Base-by-base conservation (phyloP, 2,797 vertebrate genomes). In the Antennarius maculatus region DNA sequence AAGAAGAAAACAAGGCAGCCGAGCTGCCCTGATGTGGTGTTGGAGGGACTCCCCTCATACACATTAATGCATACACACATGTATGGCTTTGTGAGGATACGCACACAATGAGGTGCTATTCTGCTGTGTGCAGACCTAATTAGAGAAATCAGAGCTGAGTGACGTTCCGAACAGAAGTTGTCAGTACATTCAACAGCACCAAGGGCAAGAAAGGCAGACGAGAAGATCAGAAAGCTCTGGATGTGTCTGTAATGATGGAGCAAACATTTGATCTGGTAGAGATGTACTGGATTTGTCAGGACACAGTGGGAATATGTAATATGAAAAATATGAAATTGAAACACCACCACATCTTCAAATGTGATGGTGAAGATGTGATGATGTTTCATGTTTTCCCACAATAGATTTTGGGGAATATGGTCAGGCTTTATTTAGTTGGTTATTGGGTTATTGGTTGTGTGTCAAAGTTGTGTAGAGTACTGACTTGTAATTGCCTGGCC, bases 111-210 rank as follows among this genome's bases (percentile, higher is more conserved):
- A 53, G 70, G 23, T 11, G 59, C 34, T 8, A 42, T 72, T 89
- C 86, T 86, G 82, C 73, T 78, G 86, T 83, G 88, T 71, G 41
- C 70, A 66, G 84, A 47, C 77, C 89, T 89, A 86, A 85, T 92
- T 89, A 87, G 54, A 63, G 74, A 79, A 87, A 86, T 64, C 81
- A 70, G 84, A 85, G 57, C 84, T 77, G 80, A 81, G 76, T 70
- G 85, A 79, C 57, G 31, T 59, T 17, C 46, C 61, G 50, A 77
- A 67, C 50, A 56, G 67, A 68, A 57, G 60, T 89, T 85, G 86
- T 81, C 79, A 85, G 82, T 73, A 87, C 70, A 79, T 86, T 71
- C 45, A 71, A 79, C 58, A 16, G 74, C 60, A 63, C 55, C 37
- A 14, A 54, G 67, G 31, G 39, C 66, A 42, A 68, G 53, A 53